Evolutionary conservation across 2,888 invertebrate species (phyloP), one percentile per base, ranked within the genome.

Genomic region (Brachypalpus laphriformis): DNA sequence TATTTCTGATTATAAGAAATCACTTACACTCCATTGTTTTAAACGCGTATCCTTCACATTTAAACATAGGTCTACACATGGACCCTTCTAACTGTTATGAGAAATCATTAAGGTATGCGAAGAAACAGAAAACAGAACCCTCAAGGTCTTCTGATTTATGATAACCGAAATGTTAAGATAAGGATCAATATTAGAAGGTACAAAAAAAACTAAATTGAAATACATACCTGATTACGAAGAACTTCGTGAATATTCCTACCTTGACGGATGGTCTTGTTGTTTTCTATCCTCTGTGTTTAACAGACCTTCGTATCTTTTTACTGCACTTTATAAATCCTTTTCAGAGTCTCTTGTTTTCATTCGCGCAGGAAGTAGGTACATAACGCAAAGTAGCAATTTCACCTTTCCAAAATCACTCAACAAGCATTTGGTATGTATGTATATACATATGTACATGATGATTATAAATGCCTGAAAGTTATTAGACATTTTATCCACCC

Each of bases 111-210:
- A 70, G 54, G 63, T 56, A 61, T 70, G 70, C 25, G n/a, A 34
- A 42, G 49, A 25, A 45, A n/a, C 51, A 61, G 7, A 71, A 7
- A 45, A 18, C 57, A 8, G 51, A 37, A 51, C 37, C 40, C 14
- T 37, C 49, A 22, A 66, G 66, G 34, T 28, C 40, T 34, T 56
- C 70, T 56, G 63, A 78, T 78, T 78, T 78, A 78, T 78, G 77
- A 63, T 71, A 56, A 63, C 56, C 45, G 37, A 71, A 63, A 78
- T 34, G 37, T 65, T 71, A 47, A 78, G 71, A 78, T 78, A 78
- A 47, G 28, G 37, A 71, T 63, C 34, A 71, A 70, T 51, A 54
- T 34, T 31, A 66, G 47, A n/a, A 63, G 22, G 9, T 51, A 18
- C 40, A 54, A n/a, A 65, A 75, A 49, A 51, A 59, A 51, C 18